phyloP scores from a whole-genome alignment of 2,113 vertebrate genomes.

The Charina bottae region DNA sequence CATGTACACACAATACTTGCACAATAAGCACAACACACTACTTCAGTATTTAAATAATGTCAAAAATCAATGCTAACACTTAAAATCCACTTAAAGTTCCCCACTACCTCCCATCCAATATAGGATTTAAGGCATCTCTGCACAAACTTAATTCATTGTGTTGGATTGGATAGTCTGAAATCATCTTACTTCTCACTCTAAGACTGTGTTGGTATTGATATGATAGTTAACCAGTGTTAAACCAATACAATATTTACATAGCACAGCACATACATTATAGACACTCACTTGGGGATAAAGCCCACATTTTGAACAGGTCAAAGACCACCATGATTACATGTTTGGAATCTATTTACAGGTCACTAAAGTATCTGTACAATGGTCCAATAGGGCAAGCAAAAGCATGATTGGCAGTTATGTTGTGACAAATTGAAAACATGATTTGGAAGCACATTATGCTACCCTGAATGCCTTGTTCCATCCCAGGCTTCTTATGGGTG shows the following conservation, averaged over 20 bases:
- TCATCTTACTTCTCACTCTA: conserved; percentile 72
- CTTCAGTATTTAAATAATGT: conserved; percentile 65
- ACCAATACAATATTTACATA: conserved; percentile 91
- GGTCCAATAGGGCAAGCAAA: conserved; percentile 76
- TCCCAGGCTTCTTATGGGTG: conserved; percentile 71
- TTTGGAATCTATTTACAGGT: conserved; percentile 80
- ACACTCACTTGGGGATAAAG: conserved; percentile 79
- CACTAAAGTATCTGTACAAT: conserved; percentile 76
- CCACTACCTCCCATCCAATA: conserved; percentile 60
- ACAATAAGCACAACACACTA: conserved; percentile 69
- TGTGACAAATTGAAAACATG: conserved; percentile 69
- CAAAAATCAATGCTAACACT: conserved; percentile 67
- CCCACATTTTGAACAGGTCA: conserved; percentile 79
- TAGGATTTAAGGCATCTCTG: conserved; percentile 81
- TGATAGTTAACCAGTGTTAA: conserved; percentile 86
- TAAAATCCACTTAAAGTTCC: conserved; percentile 83
- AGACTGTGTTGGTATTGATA: conserved; percentile 82
- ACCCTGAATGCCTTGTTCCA: conserved; percentile 74
- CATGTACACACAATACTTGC: conserved; percentile 67
- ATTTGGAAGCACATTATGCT: conserved; percentile 77
- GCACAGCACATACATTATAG: conserved; percentile 83
- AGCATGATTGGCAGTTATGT: conserved; percentile 77
- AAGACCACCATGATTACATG: conserved; percentile 76
- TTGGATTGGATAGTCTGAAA: conserved; percentile 75
- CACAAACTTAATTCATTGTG: conserved; percentile 72